Percentiles rank a stretch among this genome's conserved stretches.
Conservation (phyloP, 2,888 invertebrate species). For the Agelastica alni region DNA sequence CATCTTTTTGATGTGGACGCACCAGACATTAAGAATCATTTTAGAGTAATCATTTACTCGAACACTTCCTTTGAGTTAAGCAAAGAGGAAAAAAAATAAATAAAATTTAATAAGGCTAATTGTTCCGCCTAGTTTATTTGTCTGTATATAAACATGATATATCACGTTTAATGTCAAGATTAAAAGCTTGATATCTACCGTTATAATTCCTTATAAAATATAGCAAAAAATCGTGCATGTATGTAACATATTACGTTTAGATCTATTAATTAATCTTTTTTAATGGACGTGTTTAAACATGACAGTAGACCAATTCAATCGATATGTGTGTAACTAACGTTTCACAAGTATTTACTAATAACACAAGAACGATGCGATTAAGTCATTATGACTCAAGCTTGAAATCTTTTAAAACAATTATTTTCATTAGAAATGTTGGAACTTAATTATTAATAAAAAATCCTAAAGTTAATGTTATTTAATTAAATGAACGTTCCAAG, state of each 20-base stretch:
- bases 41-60: too few relatives aligned
- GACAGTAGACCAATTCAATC: background rate
- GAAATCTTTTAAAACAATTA: too few relatives aligned
- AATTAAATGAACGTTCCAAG: too few relatives aligned
- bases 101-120: background rate
- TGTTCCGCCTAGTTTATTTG: background rate
- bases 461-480: too few relatives aligned
- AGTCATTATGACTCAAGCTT: too few relatives aligned
- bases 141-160: background rate
- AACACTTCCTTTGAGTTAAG: too few relatives aligned
- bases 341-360: too few relatives aligned
- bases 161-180: background rate
- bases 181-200: background rate
- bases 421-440: too few relatives aligned
- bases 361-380: too few relatives aligned
- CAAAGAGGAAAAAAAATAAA: background rate
- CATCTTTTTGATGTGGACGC: too few relatives aligned
- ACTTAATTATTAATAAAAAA: too few relatives aligned
- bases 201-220: background rate
- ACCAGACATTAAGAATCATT: too few relatives aligned
- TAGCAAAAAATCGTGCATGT: background rate
- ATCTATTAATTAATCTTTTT: background rate
- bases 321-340: background rate
- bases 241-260: background rate
- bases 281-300: background rate